Percentiles rank a stretch among this genome's conserved stretches.
Evolutionary conservation across 2,113 vertebrate genomes (phyloP).

Genomic region (Narcine bancroftii): DNA sequence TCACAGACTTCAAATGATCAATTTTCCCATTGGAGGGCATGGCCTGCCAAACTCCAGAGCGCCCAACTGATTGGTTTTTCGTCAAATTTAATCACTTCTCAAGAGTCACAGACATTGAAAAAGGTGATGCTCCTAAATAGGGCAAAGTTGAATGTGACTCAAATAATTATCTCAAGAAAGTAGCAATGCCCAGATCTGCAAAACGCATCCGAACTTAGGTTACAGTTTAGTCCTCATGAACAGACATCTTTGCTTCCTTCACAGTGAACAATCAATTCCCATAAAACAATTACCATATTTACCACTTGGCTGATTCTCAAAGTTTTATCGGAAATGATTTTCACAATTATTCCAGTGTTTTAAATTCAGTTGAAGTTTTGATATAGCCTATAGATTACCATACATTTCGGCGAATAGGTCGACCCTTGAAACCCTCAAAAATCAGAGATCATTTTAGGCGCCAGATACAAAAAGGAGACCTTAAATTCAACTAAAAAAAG

Average conservation of each 20-base stretch:
- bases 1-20: not conserved
- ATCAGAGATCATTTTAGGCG: no score
- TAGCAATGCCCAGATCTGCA: not conserved
- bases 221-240: not conserved
- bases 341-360: constrained; percentile 15
- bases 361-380: not conserved
- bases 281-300: constrained; percentile 20
- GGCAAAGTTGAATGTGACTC: constrained; percentile 6
- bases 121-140: not conserved
- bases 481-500: no score
- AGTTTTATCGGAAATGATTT: constrained; percentile 5
- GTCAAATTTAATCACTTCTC: constrained; percentile 25
- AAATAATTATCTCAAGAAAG: constrained; percentile 9
- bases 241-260: not conserved
- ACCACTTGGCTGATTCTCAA: not conserved
- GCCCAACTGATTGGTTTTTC: constrained; percentile 7
- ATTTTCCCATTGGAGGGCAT: not conserved
- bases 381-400: not conserved
- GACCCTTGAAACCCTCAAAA: no score
- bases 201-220: constrained; percentile 10
- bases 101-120: not conserved
- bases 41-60: not conserved
- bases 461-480: no score
- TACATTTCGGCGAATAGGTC: no score
- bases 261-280: not conserved